A percentile compares a stretch with the other conserved stretches of the same genome.
Conservation (phyloP, 1,140 invertebrate genomes). For the Cyphomyrmex costatus region DNA sequence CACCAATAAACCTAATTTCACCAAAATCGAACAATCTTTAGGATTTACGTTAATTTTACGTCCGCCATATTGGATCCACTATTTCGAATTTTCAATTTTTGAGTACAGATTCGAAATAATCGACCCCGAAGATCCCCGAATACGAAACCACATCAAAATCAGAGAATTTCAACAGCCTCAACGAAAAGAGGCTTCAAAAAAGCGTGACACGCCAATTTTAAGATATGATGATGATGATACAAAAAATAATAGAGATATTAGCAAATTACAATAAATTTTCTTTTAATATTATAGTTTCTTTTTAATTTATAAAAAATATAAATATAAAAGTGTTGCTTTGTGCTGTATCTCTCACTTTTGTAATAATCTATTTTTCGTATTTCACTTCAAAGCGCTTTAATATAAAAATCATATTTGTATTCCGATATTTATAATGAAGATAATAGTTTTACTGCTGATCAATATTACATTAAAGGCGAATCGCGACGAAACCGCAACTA, state of each 20-base stretch:
- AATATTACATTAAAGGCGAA: constrained; percentile 32
- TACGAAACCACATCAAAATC: too few species aligned
- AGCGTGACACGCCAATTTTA: too few species aligned
- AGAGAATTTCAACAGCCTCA: too few species aligned
- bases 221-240: too few species aligned
- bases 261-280: neutral
- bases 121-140: too few species aligned
- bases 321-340: neutral
- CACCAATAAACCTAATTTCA: too few species aligned
- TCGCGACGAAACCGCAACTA: constrained; percentile 23
- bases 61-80: too few species aligned
- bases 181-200: too few species aligned
- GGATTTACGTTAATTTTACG: too few species aligned
- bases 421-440: neutral
- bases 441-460: constrained; percentile 13
- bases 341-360: neutral
- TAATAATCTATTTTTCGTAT: constrained; percentile 1
- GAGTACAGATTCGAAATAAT: too few species aligned
- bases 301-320: neutral
- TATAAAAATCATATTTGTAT: neutral
- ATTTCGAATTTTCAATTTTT: too few species aligned
- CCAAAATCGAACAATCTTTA: too few species aligned
- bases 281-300: neutral
- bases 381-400: neutral
- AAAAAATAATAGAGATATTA: neutral